These are phyloP conservation scores for Megalopta genalis DNA, from an alignment of 1,140 invertebrate genomes.

Conservation along the genomic window DNA sequence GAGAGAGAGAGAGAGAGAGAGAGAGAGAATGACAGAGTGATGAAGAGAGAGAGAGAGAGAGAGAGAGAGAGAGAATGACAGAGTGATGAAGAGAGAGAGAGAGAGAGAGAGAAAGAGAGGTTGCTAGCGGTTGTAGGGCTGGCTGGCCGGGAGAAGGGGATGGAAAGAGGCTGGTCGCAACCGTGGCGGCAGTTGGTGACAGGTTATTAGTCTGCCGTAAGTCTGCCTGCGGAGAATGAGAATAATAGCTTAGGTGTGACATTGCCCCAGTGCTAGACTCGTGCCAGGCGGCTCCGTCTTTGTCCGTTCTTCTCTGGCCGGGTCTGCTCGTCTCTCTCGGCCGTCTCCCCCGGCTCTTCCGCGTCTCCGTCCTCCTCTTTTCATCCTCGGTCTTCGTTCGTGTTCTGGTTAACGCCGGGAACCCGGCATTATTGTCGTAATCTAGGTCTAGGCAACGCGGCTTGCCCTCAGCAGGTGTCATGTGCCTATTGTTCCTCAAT, in stretches of 20 bases:
- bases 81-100: not conserved
- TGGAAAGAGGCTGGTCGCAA: slow-evolving; percentile 47
- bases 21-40: not conserved
- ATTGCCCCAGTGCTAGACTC: slow-evolving; percentile 74
- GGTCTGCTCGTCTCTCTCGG: slow-evolving; percentile 30
- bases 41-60: not conserved
- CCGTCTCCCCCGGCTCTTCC: slow-evolving; percentile 9
- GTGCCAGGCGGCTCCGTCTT: slow-evolving; percentile 62
- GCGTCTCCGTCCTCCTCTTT: slow-evolving; percentile 31
- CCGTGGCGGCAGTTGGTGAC: slow-evolving; percentile 66
- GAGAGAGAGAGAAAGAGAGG: slow-evolving; percentile 25
- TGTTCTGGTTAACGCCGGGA: slow-evolving; percentile 36
- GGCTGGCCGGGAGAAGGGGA: not conserved
- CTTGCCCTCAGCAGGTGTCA: slow-evolving; percentile 70
- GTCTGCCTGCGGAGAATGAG: slow-evolving; percentile 70
- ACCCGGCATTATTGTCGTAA: slow-evolving; percentile 69
- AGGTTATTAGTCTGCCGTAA: slow-evolving; percentile 76
- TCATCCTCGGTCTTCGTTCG: not conserved
- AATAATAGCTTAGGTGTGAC: slow-evolving; percentile 76
- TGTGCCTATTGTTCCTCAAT: slow-evolving; percentile 73
- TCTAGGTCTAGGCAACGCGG: slow-evolving; percentile 70
- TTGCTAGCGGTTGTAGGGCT: no score
- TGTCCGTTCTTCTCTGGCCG: slow-evolving; percentile 1
- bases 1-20: slow-evolving; percentile 40
- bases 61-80: not conserved